Percentiles rank a stretch among this genome's conserved stretches.
Conservation (phyloP, 2,888 invertebrate species). For the Agrilus mali region DNA sequence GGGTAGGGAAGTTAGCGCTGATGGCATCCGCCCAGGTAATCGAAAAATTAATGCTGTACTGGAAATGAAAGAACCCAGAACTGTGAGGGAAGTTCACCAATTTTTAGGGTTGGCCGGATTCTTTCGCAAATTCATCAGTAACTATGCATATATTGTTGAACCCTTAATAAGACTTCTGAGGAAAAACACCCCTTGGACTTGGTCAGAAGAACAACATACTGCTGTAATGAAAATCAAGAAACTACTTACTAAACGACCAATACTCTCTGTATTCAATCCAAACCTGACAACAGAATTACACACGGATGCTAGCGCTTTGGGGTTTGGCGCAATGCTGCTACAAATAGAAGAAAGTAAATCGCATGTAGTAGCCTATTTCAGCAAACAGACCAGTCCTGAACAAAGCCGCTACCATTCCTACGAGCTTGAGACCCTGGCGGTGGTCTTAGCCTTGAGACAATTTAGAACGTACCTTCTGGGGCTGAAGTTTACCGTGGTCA, state of each 20-base stretch:
- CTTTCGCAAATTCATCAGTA: conserved; percentile 9
- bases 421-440: conserved; percentile 12
- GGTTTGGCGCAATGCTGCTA: conserved; percentile 2
- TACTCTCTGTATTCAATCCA: conserved; percentile 4
- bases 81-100: conserved; percentile 6
- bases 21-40: conserved; percentile 7
- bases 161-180: conserved; percentile 1
- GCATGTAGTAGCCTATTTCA: conserved; percentile 6
- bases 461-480: conserved; percentile 15
- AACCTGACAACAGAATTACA: too few species aligned
- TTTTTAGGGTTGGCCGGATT: conserved; percentile 10
- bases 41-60: conserved; percentile 10
- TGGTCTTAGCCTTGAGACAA: conserved; percentile 12
- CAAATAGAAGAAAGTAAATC: conserved; percentile 2
- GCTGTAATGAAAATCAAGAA: neutral
- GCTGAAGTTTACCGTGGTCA: conserved; percentile 15
- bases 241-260: neutral
- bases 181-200: neutral
- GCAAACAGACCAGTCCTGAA: conserved; percentile 4
- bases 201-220: too few species aligned
- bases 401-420: conserved; percentile 9
- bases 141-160: conserved; percentile 6
- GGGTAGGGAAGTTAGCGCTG: conserved; percentile 10
- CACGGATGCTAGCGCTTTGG: conserved; percentile 5
- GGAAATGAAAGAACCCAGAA: conserved; percentile 7